phyloP scores from a whole-genome alignment of 1,140 invertebrate species.

The Drosophila auraria region DNA sequence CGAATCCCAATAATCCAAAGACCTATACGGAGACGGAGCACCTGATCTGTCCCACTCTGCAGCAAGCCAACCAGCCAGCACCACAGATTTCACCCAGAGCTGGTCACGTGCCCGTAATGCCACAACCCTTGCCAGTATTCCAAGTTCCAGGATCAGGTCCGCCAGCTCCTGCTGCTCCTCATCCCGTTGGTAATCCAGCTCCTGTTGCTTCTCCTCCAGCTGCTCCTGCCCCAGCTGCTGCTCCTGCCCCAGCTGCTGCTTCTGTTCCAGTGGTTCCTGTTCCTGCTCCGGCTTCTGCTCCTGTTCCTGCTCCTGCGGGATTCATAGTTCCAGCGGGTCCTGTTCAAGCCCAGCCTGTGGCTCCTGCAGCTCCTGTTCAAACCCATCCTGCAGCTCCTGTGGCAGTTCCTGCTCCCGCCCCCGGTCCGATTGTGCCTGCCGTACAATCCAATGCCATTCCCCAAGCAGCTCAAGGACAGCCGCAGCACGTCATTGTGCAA shows the following conservation, averaged over 20 bases:
- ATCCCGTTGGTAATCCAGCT: not conserved
- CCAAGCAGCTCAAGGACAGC: not conserved
- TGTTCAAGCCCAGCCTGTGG: not conserved
- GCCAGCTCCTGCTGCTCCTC: not conserved
- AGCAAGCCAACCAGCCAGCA: conserved; percentile 17
- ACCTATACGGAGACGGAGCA: conserved; percentile 61
- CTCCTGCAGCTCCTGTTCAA: not conserved
- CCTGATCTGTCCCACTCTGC: conserved; percentile 58
- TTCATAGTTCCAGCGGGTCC: not conserved
- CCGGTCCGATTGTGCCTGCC: conserved; percentile 6
- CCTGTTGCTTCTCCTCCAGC: not conserved
- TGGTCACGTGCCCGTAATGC: conserved; percentile 44
- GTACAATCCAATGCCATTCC: conserved; percentile 4
- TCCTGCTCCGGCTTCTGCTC: not conserved
- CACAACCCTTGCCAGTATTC: conserved; percentile 39
- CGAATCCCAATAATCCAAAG: conserved; percentile 40
- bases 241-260: not conserved
- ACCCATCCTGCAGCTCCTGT: not conserved
- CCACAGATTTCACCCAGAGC: conserved; percentile 19
- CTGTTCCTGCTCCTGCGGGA: not conserved
- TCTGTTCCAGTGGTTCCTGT: not conserved
- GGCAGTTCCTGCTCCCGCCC: not conserved
- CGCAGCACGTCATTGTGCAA: conserved; percentile 38
- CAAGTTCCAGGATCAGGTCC: conserved; percentile 6
- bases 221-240: not conserved